Conservation (phyloP, 1,140 invertebrate genomes). For the Bombus consobrinus region DNA sequence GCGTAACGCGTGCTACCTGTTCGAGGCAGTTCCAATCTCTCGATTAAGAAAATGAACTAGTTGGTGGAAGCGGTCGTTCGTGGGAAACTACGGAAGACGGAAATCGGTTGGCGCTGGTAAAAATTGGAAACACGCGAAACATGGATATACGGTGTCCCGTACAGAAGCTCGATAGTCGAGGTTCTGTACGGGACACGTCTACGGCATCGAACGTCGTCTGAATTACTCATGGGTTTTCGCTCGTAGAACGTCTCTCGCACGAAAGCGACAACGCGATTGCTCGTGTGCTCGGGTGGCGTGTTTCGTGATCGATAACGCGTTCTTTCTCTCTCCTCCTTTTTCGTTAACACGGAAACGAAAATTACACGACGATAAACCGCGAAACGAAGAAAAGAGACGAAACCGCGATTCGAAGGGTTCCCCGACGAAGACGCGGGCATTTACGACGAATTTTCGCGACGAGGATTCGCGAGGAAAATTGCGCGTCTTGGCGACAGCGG, state of each 20-base stretch:
- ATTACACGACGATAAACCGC: neutral
- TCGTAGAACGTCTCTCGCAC: neutral
- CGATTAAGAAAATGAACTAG: neutral
- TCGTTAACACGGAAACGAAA: neutral
- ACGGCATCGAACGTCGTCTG: slow-evolving; percentile 23
- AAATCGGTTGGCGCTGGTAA: too few species aligned
- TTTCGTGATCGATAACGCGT: slow-evolving; percentile 24
- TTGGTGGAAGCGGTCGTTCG: neutral
- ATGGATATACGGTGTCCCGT: neutral
- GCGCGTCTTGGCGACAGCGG: neutral
- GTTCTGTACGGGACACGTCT: too few species aligned
- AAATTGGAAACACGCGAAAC: neutral
- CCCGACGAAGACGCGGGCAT: neutral
- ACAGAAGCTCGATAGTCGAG: neutral
- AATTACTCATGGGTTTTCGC: slow-evolving; percentile 32
- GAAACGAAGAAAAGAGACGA: neutral
- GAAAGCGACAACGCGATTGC: neutral
- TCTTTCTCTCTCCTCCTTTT: neutral
- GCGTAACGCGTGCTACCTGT: neutral
- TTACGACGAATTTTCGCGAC: neutral
- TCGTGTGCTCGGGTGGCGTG: neutral
- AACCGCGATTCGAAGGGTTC: rapidly evolving
- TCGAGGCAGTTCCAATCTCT: neutral
- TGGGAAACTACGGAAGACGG: too few species aligned
- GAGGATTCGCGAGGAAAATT: neutral